Percentiles rank a stretch among this genome's conserved stretches.
Evolutionary conservation across 2,888 invertebrate genomes (phyloP).

Genomic region (Nymphalis urticae): DNA sequence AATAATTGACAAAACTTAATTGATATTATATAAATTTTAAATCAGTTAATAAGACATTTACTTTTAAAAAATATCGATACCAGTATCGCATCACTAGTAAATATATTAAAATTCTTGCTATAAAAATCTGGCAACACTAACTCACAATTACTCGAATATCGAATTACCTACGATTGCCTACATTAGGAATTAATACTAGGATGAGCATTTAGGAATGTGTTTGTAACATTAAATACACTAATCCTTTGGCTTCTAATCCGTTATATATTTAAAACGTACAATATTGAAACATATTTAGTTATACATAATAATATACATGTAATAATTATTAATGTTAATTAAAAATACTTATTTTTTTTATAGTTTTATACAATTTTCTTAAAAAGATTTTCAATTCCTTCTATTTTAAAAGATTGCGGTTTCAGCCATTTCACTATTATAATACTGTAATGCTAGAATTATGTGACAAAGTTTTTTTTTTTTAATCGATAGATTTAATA

Average conservation of each 20-base stretch:
- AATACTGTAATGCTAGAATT: not conserved
- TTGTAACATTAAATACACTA: conserved; percentile 15
- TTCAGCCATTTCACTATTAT: not conserved
- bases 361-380: conserved; percentile 20
- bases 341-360: conserved; percentile 8
- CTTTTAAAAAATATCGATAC: not conserved
- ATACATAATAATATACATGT: conserved; percentile 2
- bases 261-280: not conserved
- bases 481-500: not conserved
- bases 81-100: conserved; percentile 4
- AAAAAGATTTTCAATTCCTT: conserved; percentile 24
- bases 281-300: not conserved
- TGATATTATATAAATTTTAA: too few species aligned
- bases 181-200: conserved; percentile 35
- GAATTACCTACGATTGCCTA: conserved; percentile 17
- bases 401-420: conserved; percentile 2
- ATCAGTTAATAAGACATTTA: too few species aligned
- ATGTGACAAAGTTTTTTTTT: not conserved
- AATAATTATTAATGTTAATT: conserved; percentile 18
- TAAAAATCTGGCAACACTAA: conserved; percentile 10
- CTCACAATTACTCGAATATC: conserved; percentile 1
- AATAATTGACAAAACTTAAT: too few species aligned
- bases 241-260: conserved; percentile 19
- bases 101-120: not conserved
- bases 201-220: conserved; percentile 38